Conservation (phyloP, 2,888 invertebrate genomes). For the Stenchaetothrips biformis region DNA sequence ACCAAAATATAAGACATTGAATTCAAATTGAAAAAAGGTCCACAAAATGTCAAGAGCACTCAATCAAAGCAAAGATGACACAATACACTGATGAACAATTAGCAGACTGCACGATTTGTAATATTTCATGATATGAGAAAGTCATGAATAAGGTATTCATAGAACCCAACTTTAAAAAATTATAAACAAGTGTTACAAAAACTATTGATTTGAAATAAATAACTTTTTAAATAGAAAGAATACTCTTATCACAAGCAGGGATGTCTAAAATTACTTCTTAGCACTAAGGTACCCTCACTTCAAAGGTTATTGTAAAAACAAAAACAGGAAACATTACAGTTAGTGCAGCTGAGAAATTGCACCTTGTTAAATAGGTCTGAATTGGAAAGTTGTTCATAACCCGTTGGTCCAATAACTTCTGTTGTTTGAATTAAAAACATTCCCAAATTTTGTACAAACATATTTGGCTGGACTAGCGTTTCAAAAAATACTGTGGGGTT, state of each 20-base stretch:
- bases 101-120: not conserved
- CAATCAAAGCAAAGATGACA: not conserved
- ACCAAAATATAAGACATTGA: not conserved
- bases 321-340: not conserved
- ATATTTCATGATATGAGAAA: conserved; percentile 6
- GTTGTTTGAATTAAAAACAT: too few species aligned
- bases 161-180: not conserved
- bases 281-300: too few species aligned
- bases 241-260: conserved; percentile 2
- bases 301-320: too few species aligned
- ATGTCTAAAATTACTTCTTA: not conserved
- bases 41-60: not conserved
- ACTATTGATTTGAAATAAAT: not conserved
- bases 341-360: too few species aligned
- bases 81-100: not conserved
- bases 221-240: not conserved
- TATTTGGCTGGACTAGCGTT: too few species aligned
- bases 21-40: not conserved
- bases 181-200: not conserved
- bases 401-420: too few species aligned
- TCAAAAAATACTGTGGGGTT: too few species aligned
- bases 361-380: too few species aligned
- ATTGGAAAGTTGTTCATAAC: too few species aligned
- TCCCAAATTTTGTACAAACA: too few species aligned
- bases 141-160: not conserved